Base-by-base conservation (phyloP, 2,888 invertebrate genomes). In the Brachyptera putata region DNA sequence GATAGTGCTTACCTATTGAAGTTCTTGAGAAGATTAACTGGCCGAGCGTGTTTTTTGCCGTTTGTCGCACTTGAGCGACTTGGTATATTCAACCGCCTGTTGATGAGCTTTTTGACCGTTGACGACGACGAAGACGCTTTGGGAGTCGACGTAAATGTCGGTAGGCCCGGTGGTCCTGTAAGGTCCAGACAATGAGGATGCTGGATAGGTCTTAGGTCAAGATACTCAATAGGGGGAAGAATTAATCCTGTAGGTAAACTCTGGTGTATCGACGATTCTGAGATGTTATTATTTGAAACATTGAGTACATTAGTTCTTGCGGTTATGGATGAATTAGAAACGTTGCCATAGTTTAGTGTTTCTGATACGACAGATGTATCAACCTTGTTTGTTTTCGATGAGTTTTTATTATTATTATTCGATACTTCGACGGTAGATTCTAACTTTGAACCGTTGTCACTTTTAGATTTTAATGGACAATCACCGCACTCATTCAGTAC, bases 1-100 rank as follows among this genome's bases (percentile, higher is more conserved):
- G n/a, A n/a, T n/a, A n/a, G n/a, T n/a, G 9, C 77, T 74, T 71
- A 80, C 79, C 78, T 76, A 63, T 75, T 78, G 65, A 78, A 77
- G 66, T 77, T 76, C 63, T 75, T 73, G 55, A 76, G 66, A 57
- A 79, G 70, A 69, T 79, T 78, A 2, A 74, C 68, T 70, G 67
- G 73, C 66, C 64, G 68, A 25, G 26, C 58, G 39, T 39, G 49
- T 50, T 56, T 46, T 37, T 55, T 56, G 55, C 59, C 59, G 13
- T 24, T 37, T 48, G 21, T 7, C 14, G 55, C 53, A 43, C 39
- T 13, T 30, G 18, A 24, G 41, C 26, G 21, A 14, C 18, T 37
- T 21, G 41, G 9, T 16, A 7, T 41, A 41, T 41, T 21, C 18
- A 41, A 21, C 41, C 41, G 16, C 41, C 41, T 41, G 41, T 41